Evolutionary conservation across 2,113 vertebrate genomes (phyloP).

Genomic region (Gracilinanus agilis): DNA sequence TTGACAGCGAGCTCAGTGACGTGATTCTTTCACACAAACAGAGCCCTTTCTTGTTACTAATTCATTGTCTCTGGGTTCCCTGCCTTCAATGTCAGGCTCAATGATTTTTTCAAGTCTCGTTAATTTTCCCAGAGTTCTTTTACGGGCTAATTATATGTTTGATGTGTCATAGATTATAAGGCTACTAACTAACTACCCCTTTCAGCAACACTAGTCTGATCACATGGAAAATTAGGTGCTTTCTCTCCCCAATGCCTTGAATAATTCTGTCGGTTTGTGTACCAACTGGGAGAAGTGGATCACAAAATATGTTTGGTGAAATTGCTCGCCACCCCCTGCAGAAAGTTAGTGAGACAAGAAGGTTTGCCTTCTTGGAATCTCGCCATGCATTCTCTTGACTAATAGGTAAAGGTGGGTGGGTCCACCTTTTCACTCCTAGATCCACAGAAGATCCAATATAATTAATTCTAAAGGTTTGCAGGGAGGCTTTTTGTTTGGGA

Average conservation of each 20-base stretch:
- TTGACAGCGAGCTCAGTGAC: background rate
- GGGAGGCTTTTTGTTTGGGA: background rate
- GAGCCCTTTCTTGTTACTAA: conserved; percentile 30
- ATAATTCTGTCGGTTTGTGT: background rate
- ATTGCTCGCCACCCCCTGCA: background rate
- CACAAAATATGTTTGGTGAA: background rate
- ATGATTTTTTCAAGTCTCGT: conserved; percentile 27
- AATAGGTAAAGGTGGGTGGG: background rate
- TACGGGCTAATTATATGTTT: conserved; percentile 35
- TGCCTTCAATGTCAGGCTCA: background rate
- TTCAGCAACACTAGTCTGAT: conserved; percentile 34
- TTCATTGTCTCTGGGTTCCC: conserved; percentile 30
- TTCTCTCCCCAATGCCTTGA: conserved; percentile 41
- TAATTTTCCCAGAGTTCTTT: conserved; percentile 35
- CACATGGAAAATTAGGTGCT: conserved; percentile 11
- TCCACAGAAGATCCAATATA: background rate
- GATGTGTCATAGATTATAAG: conserved; percentile 30
- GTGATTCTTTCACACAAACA: background rate
- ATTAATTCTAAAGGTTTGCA: background rate
- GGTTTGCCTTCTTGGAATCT: background rate
- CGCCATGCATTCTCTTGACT: background rate
- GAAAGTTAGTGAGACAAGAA: background rate
- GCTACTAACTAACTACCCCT: conserved; percentile 35
- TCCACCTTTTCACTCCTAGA: background rate
- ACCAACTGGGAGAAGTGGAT: background rate